These are phyloP conservation scores for Antitype chi DNA, from an alignment of 2,888 invertebrate species.

Conservation along the genomic window DNA sequence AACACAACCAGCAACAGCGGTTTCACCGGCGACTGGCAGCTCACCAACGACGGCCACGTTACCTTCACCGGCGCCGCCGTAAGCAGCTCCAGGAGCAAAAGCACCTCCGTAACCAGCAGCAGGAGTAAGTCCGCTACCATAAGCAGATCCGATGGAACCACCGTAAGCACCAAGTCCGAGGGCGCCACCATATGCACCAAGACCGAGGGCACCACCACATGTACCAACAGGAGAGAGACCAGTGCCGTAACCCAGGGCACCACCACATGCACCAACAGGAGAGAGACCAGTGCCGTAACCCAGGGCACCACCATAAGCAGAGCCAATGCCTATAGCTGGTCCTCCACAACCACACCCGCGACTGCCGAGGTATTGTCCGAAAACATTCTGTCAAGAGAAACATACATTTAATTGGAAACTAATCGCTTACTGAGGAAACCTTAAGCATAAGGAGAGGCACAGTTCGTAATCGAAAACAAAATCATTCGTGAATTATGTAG, in stretches of 20 bases:
- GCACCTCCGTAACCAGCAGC: constrained; percentile 17
- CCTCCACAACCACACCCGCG: constrained; percentile 2
- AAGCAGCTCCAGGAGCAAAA: constrained; percentile 20
- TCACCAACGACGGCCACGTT: constrained; percentile 70
- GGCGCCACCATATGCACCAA: constrained; percentile 5
- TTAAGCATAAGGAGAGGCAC: background rate
- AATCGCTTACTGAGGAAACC: background rate
- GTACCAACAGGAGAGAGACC: background rate
- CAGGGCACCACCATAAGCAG: background rate
- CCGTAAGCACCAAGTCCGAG: constrained; percentile 3
- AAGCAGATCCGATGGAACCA: too few species aligned
- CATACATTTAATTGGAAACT: background rate
- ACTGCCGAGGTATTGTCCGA: constrained; percentile 19
- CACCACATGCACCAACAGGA: too few species aligned
- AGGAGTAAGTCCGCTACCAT: background rate
- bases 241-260: background rate
- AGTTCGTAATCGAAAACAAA: too few species aligned
- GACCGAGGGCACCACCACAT: background rate
- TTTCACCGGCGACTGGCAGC: constrained; percentile 55
- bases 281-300: too few species aligned
- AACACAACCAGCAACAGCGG: constrained; percentile 55
- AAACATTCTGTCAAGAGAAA: constrained; percentile 22
- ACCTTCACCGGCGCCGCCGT: constrained; percentile 68
- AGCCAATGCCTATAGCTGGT: constrained; percentile 5
- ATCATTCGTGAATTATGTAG: too few species aligned